These are phyloP conservation scores for Myopa tessellatipennis DNA, from an alignment of 2,888 invertebrate genomes.

Conservation along the genomic window DNA sequence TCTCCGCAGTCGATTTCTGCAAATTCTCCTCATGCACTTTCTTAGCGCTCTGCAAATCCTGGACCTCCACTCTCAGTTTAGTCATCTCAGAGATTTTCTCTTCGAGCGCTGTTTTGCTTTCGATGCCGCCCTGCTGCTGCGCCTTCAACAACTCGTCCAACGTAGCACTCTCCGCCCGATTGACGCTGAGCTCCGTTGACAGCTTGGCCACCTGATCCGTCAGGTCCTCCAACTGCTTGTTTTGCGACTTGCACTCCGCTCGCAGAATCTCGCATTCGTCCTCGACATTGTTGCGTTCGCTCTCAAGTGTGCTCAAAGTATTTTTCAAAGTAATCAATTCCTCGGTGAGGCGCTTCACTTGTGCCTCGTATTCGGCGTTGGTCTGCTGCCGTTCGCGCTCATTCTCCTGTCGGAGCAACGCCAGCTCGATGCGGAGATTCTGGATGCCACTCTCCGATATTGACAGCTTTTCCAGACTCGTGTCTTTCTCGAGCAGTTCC, in stretches of 20 bases:
- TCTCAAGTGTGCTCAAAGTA: conserved; percentile 50
- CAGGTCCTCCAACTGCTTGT: conserved; percentile 54
- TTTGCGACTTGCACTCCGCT: conserved; percentile 55
- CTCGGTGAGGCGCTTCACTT: conserved; percentile 50
- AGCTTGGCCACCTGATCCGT: conserved; percentile 55
- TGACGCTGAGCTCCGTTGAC: conserved; percentile 55
- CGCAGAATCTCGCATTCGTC: conserved; percentile 57
- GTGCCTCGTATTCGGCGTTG: conserved; percentile 33
- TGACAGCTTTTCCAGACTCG: conserved; percentile 65
- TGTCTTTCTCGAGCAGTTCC: conserved; percentile 60
- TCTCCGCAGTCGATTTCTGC: conserved; percentile 40
- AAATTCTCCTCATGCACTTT: conserved; percentile 42
- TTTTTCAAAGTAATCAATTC: conserved; percentile 52
- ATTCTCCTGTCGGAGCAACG: conserved; percentile 56
- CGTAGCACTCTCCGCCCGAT: conserved; percentile 57
- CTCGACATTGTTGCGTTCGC: conserved; percentile 52
- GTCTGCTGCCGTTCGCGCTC: conserved; percentile 48
- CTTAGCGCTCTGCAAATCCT: conserved; percentile 42
- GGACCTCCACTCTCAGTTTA: conserved; percentile 44
- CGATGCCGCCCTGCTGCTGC: conserved; percentile 49
- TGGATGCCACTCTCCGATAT: conserved; percentile 60
- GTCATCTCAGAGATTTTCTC: conserved; percentile 45
- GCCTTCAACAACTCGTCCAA: conserved; percentile 58
- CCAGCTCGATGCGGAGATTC: conserved; percentile 57
- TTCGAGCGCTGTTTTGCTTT: conserved; percentile 47